Evolutionary conservation across 2,113 vertebrate species (phyloP), one percentile per base, ranked within the genome.

Genomic region (Hemiscyllium ocellatum): DNA sequence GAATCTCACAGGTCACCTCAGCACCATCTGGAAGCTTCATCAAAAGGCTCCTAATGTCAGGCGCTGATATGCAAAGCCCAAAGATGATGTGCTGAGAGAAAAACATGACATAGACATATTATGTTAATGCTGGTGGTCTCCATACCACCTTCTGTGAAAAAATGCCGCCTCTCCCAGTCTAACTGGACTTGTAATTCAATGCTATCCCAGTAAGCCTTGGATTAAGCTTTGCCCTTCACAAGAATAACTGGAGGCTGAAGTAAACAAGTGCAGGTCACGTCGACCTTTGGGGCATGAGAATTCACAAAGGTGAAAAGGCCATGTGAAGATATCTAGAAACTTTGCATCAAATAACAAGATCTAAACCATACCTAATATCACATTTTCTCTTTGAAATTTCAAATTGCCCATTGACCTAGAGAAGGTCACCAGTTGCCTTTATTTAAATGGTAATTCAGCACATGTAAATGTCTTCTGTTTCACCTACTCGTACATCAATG

Each of bases 261-360:
- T 52, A 95, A 95, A 95, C 94, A 95, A 76, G 68, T 70, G 17
- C 17, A 72, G 66, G 42, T 24, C 22, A 72, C 15, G 17, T 29
- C 52, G 94, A 95, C 94, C 94, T 95, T 72, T 17, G 22, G 94
- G 94, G 52, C 94, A 95, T 95, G 94, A 72, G 94, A 95, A 95
- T 95, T 70, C 52, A 69, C 69, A 72, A 8, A 52, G 94, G 94
- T 95, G 68, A 95, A 72, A 95, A 95, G 69, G 69, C 37, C 94
- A 95, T 72, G 69, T 95, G 69, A 95, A 95, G 94, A 76, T 95
- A 72, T 95, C 42, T 72, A 72, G 68, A 76, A 95, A 95, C 72
- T 95, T 72, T 95, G 42, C 94, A 95, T 76, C 94, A 72, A 72
- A 50, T 95, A 50, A 52, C 94, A 72, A 22, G 61, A 93, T 22